Base-by-base conservation (phyloP, 2,888 invertebrate species). In the Diplazon laetatorius region DNA sequence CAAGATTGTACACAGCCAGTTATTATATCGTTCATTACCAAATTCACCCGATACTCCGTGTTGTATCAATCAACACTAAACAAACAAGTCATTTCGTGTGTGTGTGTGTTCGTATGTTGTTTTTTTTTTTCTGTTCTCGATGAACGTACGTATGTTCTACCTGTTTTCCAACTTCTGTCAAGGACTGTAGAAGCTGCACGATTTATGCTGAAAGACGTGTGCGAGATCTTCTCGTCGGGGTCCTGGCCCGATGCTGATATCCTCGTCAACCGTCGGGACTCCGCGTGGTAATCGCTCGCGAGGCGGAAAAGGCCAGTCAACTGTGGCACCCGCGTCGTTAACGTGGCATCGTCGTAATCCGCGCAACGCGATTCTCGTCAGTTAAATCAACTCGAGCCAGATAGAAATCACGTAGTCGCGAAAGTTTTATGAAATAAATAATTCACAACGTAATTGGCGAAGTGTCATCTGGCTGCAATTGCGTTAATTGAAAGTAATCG, bases 221-320 rank as follows among this genome's bases (percentile, higher is more conserved):
- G 62, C 44, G 55, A 72, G 35, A 63, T 55, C 35, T 50, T 37
- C 59, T 46, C 35, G 55, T 22, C 14, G 20, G 50, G 30, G 57
- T 46, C 59, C 46, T 70, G 39, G n/a, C n/a, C n/a, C n/a, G n/a
- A n/a, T 18, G 30, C 6, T 2, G n/a, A 16, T 59, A 55, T 70
- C 39, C 50, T 70, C 66, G 66, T 55, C 66, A 55, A 75, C 70
- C 70, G 52, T 68, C 60, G 65, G 57, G 52, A 25, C 37, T 35
- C 12, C 35, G 62, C 46, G 57, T 50, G 8, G 25, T 37, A 20
- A 60, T 57, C 44, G n/a, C 14, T n/a, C 6, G n/a, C 10, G 35
- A 37, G 69, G 55, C 46, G 44, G 37, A 78, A 78, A n/a, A 78
- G 77, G 77, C 69, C 77, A 78, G 63, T 73, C 59, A 73, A 69